These are phyloP conservation scores for Plecturocebus donacophilus DNA, from an alignment of 2,113 vertebrate species.

Conservation along the genomic window DNA sequence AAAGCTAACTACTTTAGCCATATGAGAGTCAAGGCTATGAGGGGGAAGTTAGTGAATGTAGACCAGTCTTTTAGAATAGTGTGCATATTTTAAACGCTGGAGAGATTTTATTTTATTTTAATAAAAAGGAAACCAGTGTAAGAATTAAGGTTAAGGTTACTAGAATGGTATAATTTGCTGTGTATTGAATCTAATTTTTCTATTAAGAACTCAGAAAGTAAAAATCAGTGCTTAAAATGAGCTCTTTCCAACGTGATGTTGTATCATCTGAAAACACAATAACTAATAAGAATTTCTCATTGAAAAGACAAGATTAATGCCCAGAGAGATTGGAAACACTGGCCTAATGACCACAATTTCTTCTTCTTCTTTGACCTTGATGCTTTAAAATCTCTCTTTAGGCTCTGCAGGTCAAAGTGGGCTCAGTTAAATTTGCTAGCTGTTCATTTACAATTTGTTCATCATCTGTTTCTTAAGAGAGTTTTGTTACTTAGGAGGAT, in stretches of 20 bases:
- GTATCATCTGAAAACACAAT: constrained; percentile 58
- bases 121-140: not conserved
- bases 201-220: constrained; percentile 59
- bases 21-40: not conserved
- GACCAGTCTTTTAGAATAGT: not conserved
- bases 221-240: constrained; percentile 64
- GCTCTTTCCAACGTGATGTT: constrained; percentile 58
- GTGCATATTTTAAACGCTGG: not conserved
- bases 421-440: constrained; percentile 63
- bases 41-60: not conserved
- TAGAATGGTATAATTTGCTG: not conserved
- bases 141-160: not conserved
- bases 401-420: not conserved
- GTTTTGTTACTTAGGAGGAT: constrained; percentile 51
- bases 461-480: constrained; percentile 35
- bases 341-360: constrained; percentile 26
- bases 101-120: not conserved
- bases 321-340: constrained; percentile 33
- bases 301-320: constrained; percentile 60
- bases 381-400: constrained; percentile 30
- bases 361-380: not conserved
- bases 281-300: constrained; percentile 65
- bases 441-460: constrained; percentile 73
- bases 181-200: constrained; percentile 70
- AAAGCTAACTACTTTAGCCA: not conserved